Evolutionary conservation across 2,113 vertebrate species (phyloP), one percentile per base, ranked within the genome.

Genomic region (Fregetta grallaria): DNA sequence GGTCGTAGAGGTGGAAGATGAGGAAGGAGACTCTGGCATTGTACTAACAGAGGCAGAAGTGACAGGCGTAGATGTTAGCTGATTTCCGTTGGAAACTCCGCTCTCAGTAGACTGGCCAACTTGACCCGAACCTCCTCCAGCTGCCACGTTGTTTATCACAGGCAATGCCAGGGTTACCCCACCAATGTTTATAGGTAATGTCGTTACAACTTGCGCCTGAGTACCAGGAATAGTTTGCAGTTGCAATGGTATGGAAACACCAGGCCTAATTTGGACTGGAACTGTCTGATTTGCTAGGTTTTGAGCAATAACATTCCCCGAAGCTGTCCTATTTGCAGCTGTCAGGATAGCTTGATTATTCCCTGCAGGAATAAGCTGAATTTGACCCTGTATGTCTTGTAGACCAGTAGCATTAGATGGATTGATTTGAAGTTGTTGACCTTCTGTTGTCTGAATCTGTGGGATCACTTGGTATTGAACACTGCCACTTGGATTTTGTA

Each of bases 391-490:
- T 97, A 98, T 91, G 74, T 99, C 99, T 70, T 99, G 98, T 19
- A 99, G 97, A 94, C 99, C 98, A 66, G 99, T 97, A 66, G 98
- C 45, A 68, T 98, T 99, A 88, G 98, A 98, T 34, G 99, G 98
- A 97, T 98, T 99, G 95, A 99, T 98, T 81, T 99, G 99, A 97
- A 99, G 98, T 95, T 99, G 99, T 97, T 99, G 99, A 90, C 99
- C 99, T 96, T 99, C 99, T 11, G 99, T 98, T 23, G 99, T 98
- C 97, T 99, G 99, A 96, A 99, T 98, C 92, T 99, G 99, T n/a
- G 99, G 99, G 94, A 99, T 99, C 91, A 99, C 99, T 98, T 99
- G 99, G 95, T 99, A 99, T 96, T 99, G 99, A 55, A 99, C 98
- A 52, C 98, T 99, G 38, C 99, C 99, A 0, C 99, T 96, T 4